Base-by-base conservation (phyloP, 2,888 invertebrate genomes). In the Hemicrepidius hirtus region DNA sequence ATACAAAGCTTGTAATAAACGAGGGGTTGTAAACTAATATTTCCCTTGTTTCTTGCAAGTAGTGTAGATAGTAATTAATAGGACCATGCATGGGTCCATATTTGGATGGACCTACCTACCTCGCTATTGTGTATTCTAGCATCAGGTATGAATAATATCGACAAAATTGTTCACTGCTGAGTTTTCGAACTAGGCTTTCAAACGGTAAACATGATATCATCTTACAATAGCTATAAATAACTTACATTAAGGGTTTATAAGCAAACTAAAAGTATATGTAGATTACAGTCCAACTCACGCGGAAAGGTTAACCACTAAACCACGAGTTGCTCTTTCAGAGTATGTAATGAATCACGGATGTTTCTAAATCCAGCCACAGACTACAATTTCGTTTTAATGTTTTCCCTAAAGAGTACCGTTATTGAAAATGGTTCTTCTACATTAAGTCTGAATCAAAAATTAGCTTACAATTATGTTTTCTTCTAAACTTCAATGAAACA, bases 291-390 rank as follows among this genome's bases (percentile, higher is more conserved):
- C 57, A 57, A 20, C 18, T 13, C 57, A 57, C 40, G 37, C 28
- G 40, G 57, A 18, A 53, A 57, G 57, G 57, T 57, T 57, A 57
- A 37, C 57, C 57, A 57, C 40, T 35, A 37, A 35, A 57, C 57
- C 57, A 57, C 57, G 37, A 57, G 57, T 40, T 57, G 57, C 57
- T 57, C 40, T 57, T 55, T 13, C 35, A 32, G 35, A 55, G 55
- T 12, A 55, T 9, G 37, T 37, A 40, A 57, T 57, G 57, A 57
- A 40, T 57, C 57, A 35, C 57, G 16, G 37, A 13, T 10, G 37
- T 40, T 57, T 37, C 37, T 20, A 40, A 20, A 57, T 40, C 37
- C 57, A 35, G 13, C 57, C 57, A 40, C 57, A n/a, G 57, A 40
- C 57, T 57, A 20, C 57, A 57, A 40, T 57, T 57, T 57, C 40